Conservation (phyloP, 2,797 vertebrate species). For the Cichlasoma orientale region DNA sequence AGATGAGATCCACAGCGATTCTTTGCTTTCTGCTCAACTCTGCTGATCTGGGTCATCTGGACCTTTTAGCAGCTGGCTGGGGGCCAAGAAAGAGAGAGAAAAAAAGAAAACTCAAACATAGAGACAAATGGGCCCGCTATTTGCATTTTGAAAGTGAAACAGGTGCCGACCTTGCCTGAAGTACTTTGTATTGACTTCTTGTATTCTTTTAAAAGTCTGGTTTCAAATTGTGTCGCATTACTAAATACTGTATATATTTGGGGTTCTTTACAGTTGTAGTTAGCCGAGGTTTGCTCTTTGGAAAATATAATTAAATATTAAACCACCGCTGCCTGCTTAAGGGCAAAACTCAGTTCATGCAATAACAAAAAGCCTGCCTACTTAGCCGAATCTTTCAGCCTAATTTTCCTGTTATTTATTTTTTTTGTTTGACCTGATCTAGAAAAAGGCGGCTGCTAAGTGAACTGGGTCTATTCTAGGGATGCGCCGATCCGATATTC, state of each 20-base stretch:
- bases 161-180: slow-evolving; percentile 25
- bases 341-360: slow-evolving; percentile 47
- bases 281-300: slow-evolving; percentile 45
- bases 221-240: slow-evolving; percentile 23
- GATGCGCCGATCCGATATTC: no score
- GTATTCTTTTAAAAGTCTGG: slow-evolving; percentile 5
- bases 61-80: not conserved
- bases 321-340: slow-evolving; percentile 47
- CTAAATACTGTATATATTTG: slow-evolving; percentile 24
- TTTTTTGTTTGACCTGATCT: slow-evolving; percentile 12
- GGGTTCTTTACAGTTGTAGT: slow-evolving; percentile 26
- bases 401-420: slow-evolving; percentile 54
- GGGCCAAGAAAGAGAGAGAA: slow-evolving; percentile 4
- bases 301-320: slow-evolving; percentile 68
- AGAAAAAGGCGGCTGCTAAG: not conserved
- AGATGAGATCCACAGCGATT: slow-evolving; percentile 61
- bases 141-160: slow-evolving; percentile 20
- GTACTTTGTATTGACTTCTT: not conserved
- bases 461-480: not conserved
- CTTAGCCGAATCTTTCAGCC: slow-evolving; percentile 48
- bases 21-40: slow-evolving; percentile 16
- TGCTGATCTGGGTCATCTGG: slow-evolving; percentile 53
- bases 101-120: not conserved
- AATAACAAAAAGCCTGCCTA: slow-evolving; percentile 66
- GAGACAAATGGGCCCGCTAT: slow-evolving; percentile 3